phyloP scores from a whole-genome alignment of 2,113 vertebrate genomes.

The Notarius lentiginosus region DNA sequence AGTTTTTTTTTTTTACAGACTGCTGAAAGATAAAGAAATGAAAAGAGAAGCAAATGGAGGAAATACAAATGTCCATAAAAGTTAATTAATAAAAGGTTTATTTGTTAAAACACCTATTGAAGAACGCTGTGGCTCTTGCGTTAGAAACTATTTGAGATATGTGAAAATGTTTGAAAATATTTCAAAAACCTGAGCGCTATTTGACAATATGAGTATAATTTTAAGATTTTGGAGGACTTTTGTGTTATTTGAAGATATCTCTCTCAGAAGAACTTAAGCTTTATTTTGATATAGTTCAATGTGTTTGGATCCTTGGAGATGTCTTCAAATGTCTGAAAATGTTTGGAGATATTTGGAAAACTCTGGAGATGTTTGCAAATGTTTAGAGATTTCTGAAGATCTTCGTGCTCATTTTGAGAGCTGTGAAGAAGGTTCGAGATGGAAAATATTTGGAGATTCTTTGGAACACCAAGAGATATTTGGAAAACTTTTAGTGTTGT shows the following conservation, averaged over 20 bases:
- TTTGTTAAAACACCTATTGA: too few relatives aligned
- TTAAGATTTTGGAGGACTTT: too few relatives aligned
- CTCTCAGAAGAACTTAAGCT: neutral
- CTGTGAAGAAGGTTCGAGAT: neutral
- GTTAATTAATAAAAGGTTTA: too few relatives aligned
- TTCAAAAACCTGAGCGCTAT: neutral
- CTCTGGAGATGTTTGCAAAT: neutral
- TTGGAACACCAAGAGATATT: neutral
- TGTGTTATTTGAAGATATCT: neutral
- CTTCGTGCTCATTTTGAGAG: neutral
- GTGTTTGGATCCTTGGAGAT: neutral
- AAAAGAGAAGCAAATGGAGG: too few relatives aligned
- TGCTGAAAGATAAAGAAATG: too few relatives aligned
- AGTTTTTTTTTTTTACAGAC: too few relatives aligned
- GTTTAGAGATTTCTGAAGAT: neutral
- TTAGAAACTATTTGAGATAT: neutral
- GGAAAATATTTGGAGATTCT: neutral
- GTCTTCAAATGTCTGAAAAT: neutral
- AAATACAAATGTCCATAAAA: too few relatives aligned
- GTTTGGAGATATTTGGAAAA: neutral
- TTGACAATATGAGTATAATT: too few relatives aligned
- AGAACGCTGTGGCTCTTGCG: neutral
- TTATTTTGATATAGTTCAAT: neutral
- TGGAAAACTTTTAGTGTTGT: neutral
- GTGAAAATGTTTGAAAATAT: neutral